These are phyloP conservation scores for Sigmodon hispidus DNA, from an alignment of 2,113 vertebrate species.

Conservation along the genomic window DNA sequence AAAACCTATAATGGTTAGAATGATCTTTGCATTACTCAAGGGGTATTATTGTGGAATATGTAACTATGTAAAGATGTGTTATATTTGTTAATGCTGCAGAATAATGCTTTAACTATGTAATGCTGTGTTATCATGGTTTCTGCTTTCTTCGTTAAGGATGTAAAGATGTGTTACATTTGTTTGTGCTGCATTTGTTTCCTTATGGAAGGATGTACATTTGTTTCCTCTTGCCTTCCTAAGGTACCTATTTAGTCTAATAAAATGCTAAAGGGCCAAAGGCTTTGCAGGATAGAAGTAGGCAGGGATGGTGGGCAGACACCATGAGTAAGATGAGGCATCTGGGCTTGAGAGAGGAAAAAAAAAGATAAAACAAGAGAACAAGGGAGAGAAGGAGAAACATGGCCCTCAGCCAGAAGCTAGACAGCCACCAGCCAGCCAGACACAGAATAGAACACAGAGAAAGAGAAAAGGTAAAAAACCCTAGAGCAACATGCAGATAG, in stretches of 20 bases:
- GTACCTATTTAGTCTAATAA: not conserved
- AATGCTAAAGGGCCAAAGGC: not conserved
- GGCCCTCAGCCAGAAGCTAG: not conserved
- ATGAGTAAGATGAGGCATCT: not conserved
- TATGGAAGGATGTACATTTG: not conserved
- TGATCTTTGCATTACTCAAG: not conserved
- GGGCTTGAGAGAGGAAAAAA: not conserved
- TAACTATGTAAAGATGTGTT: not conserved
- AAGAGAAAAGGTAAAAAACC: not conserved
- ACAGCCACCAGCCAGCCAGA: not conserved
- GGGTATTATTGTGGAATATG: not conserved
- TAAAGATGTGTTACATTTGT: too few species aligned
- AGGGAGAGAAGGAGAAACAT: too few species aligned
- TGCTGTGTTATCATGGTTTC: too few species aligned
- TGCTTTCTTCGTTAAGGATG: too few species aligned
- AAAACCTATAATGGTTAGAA: not conserved
- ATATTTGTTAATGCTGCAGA: not conserved
- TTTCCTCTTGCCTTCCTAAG: not conserved
- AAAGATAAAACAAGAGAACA: not conserved
- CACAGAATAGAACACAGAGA: not conserved
- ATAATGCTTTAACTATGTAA: not conserved
- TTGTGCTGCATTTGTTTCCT: not conserved
- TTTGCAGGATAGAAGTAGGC: not conserved
- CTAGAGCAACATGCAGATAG: too few species aligned
- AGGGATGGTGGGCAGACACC: not conserved